Evolutionary conservation across 2,888 invertebrate species (phyloP).

Genomic region (Aspidiotus rigidus): DNA sequence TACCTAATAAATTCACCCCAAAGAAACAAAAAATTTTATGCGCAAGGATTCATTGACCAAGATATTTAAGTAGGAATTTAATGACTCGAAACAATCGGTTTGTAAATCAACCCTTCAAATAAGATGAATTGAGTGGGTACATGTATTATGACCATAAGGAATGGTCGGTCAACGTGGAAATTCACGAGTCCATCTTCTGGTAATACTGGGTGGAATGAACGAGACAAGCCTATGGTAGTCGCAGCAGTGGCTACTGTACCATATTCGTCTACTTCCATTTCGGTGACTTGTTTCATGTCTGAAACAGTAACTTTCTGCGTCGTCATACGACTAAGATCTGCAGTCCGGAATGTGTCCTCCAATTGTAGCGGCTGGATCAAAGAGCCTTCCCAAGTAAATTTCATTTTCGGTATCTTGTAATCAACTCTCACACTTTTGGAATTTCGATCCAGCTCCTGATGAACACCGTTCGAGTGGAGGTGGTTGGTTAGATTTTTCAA

Average conservation of each 20-base stretch:
- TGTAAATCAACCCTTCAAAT: background rate
- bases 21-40: too few species aligned
- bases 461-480: background rate
- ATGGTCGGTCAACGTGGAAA: background rate
- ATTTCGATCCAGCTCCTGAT: background rate
- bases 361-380: background rate
- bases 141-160: background rate
- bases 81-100: too few species aligned
- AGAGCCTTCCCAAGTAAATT: background rate
- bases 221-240: constrained; percentile 35
- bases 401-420: background rate
- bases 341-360: background rate
- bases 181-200: background rate
- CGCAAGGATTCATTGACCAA: too few species aligned
- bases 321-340: background rate
- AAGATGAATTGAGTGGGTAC: background rate
- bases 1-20: too few species aligned
- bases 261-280: constrained; percentile 45
- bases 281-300: constrained; percentile 47
- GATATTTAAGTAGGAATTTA: too few species aligned
- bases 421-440: background rate
- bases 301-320: background rate
- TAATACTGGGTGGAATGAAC: background rate
- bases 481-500: background rate
- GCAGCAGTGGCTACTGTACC: constrained; percentile 48